Evolutionary conservation across 2,888 invertebrate genomes (phyloP).

Genomic region (Lochmaea crataegi): DNA sequence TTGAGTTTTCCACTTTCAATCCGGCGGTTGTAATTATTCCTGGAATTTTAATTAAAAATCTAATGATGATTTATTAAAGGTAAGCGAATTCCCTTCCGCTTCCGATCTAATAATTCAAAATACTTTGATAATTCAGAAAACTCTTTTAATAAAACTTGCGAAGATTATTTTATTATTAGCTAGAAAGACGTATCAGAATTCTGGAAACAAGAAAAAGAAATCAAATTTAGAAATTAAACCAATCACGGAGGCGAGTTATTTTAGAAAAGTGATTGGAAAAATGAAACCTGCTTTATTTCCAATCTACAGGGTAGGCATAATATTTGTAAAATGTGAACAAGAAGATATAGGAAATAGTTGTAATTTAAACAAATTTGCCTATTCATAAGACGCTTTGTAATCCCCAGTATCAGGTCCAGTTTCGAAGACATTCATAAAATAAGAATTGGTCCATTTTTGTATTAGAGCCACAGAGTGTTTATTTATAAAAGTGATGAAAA

Average conservation of each 20-base stretch:
- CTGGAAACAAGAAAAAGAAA: not conserved
- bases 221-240: not conserved
- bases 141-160: slow-evolving; percentile 3
- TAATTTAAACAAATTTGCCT: too few species aligned
- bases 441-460: too few species aligned
- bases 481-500: too few species aligned
- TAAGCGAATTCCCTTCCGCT: slow-evolving; percentile 1
- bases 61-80: not conserved
- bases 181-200: not conserved
- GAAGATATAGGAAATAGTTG: too few species aligned
- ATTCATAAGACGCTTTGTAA: too few species aligned
- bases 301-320: too few species aligned
- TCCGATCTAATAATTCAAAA: slow-evolving; percentile 16
- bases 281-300: too few species aligned
- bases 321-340: too few species aligned
- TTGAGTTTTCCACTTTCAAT: not conserved
- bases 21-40: not conserved
- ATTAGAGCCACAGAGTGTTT: too few species aligned
- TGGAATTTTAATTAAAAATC: not conserved
- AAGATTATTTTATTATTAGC: not conserved
- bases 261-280: not conserved
- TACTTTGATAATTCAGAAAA: slow-evolving; percentile 10
- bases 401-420: too few species aligned
- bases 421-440: too few species aligned
- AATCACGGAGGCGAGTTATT: not conserved